Base-by-base conservation (phyloP, 1,140 invertebrate species). In the Aporrectodea caliginosa region DNA sequence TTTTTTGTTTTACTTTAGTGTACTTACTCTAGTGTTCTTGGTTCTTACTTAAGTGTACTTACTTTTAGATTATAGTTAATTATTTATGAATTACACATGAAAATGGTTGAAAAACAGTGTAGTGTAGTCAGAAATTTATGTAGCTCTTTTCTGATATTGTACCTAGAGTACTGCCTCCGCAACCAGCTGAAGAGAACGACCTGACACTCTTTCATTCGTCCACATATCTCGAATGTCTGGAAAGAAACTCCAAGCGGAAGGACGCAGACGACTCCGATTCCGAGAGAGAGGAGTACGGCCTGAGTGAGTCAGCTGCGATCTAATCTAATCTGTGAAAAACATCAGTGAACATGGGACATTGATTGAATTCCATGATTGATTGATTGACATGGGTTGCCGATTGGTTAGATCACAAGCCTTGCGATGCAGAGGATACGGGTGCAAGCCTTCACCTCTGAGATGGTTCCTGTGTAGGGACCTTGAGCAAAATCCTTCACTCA, bases 181-280 rank as follows among this genome's bases (percentile, higher is more conserved):
- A 34, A 0, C 73, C 78, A 70, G 80, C 78, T 22, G 31, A n/a
- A 12, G 73, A 79, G 22, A 73, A 79, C 35, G 74, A 79, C 29
- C 30, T 81, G 2, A 29, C 33, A 16, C 35, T 75, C 27, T 81
- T 81, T 35, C 80, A 81, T 75, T 81, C 80, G 34, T 33, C 68
- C 0, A 73, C 79, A 31, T 81, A 79, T 68, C 33, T 81, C n/a
- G 72, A 81, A 2, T 79, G 73, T 72, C 34, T 81, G 29, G 43
- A 79, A 72, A 75, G 69, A 27, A n/a, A n/a, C n/a, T 33, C 31
- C 27, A 74, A 30, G 2, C 27, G 34, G 27, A 33, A 34, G 1
- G 29, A 30, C 32, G 34, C 1, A 31, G 22, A 33, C 14, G 29
- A 30, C 16, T 6, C 12, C n/a, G 34, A 74, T 2, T 74, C 73